A percentile compares a stretch with the other conserved stretches of the same genome.
phyloP scores from a whole-genome alignment of 2,113 vertebrate genomes.

The Polypterus bichir region DNA sequence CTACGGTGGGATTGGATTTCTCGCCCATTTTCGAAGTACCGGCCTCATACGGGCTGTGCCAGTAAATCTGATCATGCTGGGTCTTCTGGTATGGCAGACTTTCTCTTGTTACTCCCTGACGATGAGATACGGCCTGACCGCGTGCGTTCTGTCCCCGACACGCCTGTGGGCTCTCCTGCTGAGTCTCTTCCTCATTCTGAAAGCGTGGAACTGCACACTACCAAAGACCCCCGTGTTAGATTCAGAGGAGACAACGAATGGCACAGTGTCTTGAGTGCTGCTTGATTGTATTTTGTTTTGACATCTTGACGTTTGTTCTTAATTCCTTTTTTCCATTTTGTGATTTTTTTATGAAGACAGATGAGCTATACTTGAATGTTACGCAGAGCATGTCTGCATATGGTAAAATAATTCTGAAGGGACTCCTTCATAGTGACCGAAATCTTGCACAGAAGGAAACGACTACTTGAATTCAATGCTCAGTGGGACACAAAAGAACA shows the following conservation, averaged over 20 bases:
- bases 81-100: conserved; percentile 76
- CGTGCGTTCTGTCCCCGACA: conserved; percentile 79
- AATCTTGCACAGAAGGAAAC: too few relatives aligned
- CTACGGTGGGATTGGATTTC: conserved; percentile 64
- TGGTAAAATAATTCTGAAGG: too few relatives aligned
- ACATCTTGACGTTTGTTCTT: too few relatives aligned
- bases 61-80: conserved; percentile 57
- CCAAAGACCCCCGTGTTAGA: conserved; percentile 34
- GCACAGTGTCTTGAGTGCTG: conserved; percentile 50
- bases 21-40: conserved; percentile 56
- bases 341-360: too few relatives aligned
- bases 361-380: too few relatives aligned
- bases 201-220: conserved; percentile 59
- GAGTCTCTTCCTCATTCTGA: conserved; percentile 54
- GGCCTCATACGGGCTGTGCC: conserved; percentile 35
- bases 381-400: too few relatives aligned
- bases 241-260: conserved; percentile 51
- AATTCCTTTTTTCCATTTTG: too few relatives aligned
- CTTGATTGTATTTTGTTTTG: neutral
- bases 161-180: conserved; percentile 69
- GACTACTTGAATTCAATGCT: too few relatives aligned
- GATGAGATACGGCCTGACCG: conserved; percentile 66
- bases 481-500: too few relatives aligned
- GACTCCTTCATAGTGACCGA: too few relatives aligned
- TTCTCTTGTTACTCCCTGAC: conserved; percentile 79